These are phyloP conservation scores for Oostethus manadensis DNA, from an alignment of 2,113 vertebrate genomes.

Conservation along the genomic window DNA sequence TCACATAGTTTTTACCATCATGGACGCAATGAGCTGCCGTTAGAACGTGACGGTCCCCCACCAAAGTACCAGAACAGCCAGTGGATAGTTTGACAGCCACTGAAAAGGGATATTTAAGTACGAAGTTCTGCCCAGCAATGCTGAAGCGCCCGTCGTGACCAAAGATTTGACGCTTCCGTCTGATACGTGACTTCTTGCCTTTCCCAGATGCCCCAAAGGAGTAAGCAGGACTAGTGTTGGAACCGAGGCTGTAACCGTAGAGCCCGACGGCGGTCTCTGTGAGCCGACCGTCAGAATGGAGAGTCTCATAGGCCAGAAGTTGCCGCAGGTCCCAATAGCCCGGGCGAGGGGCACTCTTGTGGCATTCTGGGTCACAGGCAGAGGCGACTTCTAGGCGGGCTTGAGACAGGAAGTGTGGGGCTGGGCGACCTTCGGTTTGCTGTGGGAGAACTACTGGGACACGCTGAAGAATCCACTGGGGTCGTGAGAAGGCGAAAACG, in stretches of 20 bases:
- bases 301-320: conserved; percentile 88
- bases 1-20: conserved; percentile 93
- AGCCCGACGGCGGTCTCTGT: conserved; percentile 87
- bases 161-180: conserved; percentile 90
- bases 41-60: conserved; percentile 89
- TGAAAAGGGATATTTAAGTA: conserved; percentile 90
- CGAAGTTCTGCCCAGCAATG: conserved; percentile 87
- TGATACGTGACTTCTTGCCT: conserved; percentile 40
- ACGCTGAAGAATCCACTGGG: conserved; percentile 83
- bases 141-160: conserved; percentile 90
- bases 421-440: conserved; percentile 71
- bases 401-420: conserved; percentile 78
- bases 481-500: conserved; percentile 61
- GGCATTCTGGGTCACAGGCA: conserved; percentile 84
- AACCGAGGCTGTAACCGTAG: conserved; percentile 69
- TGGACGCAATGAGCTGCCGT: conserved; percentile 95
- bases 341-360: conserved; percentile 77
- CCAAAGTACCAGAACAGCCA: conserved; percentile 88
- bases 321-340: conserved; percentile 81
- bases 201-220: conserved; percentile 22
- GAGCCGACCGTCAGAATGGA: conserved; percentile 82
- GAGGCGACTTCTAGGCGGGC: conserved; percentile 83
- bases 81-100: conserved; percentile 93
- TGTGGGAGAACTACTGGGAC: conserved; percentile 87
- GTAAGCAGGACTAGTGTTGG: conserved; percentile 30